phyloP scores from a whole-genome alignment of 2,888 invertebrate genomes.

The Hypselothyrea guttata region DNA sequence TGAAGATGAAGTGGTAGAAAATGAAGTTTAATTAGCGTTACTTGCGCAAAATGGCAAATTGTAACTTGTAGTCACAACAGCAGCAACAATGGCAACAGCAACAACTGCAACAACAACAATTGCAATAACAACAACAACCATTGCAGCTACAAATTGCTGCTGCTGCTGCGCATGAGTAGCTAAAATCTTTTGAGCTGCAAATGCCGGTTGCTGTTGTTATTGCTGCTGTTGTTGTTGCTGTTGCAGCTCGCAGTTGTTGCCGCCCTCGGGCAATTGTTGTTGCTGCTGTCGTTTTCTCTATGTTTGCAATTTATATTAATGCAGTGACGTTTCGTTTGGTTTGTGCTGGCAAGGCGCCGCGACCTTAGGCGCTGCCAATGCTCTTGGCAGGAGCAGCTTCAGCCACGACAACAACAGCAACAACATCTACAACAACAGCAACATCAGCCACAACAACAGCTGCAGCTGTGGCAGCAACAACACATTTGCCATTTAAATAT shows the following conservation, averaged over 20 bases:
- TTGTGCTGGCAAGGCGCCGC: slow-evolving; percentile 31
- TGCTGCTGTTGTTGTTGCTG: slow-evolving; percentile 27
- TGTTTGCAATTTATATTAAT: slow-evolving; percentile 50
- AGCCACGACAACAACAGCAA: slow-evolving; percentile 6
- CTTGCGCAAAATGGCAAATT: slow-evolving; percentile 79
- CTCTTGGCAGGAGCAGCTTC: slow-evolving; percentile 40
- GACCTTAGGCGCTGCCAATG: slow-evolving; percentile 46
- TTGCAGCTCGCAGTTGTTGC: slow-evolving; percentile 12
- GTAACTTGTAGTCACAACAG: slow-evolving; percentile 57
- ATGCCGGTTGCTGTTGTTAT: slow-evolving; percentile 33
- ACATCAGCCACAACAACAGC: slow-evolving; percentile 4
- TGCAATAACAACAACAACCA: slow-evolving; percentile 25
- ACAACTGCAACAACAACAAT: slow-evolving; percentile 13
- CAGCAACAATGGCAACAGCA: slow-evolving; percentile 15
- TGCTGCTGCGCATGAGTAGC: slow-evolving; percentile 48
- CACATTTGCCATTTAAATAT: slow-evolving; percentile 7
- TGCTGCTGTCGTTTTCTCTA: slow-evolving; percentile 45
- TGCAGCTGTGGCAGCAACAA: background rate
- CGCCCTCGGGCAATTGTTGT: no score
- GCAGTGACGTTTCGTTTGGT: slow-evolving; percentile 45
- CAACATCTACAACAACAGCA: slow-evolving; percentile 12
- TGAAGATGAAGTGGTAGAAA: slow-evolving; percentile 76
- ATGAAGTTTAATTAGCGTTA: slow-evolving; percentile 80
- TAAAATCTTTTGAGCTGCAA: slow-evolving; percentile 50
- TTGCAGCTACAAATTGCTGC: slow-evolving; percentile 56